Evolutionary conservation across 2,113 vertebrate genomes (phyloP).

Genomic region (Apeltes quadracus): DNA sequence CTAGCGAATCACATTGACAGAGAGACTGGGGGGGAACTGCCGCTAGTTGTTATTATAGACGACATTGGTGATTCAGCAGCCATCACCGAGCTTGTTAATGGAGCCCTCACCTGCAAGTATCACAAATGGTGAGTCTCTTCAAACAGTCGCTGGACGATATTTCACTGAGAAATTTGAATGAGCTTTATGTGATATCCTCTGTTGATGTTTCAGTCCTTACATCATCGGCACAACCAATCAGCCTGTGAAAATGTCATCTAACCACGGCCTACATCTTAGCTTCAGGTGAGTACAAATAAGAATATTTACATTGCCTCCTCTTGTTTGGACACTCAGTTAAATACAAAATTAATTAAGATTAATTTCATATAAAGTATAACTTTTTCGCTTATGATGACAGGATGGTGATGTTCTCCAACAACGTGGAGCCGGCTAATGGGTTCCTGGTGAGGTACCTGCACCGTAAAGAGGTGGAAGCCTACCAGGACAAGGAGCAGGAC

Average conservation of each 20-base stretch:
- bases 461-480: constrained; percentile 90
- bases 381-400: constrained; percentile 66
- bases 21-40: constrained; percentile 87
- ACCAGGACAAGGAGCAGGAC: constrained; percentile 79
- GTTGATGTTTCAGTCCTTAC: constrained; percentile 85
- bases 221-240: constrained; percentile 97
- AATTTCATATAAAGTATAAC: no score
- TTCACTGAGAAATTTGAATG: neutral
- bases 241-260: constrained; percentile 93
- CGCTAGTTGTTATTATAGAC: constrained; percentile 91
- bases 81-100: constrained; percentile 92
- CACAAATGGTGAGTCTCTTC: constrained; percentile 90
- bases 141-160: neutral
- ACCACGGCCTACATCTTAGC: constrained; percentile 93
- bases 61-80: constrained; percentile 89
- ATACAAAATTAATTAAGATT: neutral
- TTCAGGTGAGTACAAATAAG: constrained; percentile 85
- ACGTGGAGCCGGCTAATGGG: constrained; percentile 94
- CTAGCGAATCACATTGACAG: constrained; percentile 94
- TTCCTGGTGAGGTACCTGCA: constrained; percentile 93
- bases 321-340: neutral
- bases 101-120: constrained; percentile 96
- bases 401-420: constrained; percentile 97
- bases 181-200: neutral
- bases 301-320: neutral